These are phyloP conservation scores for Caenorhabditis imperialis DNA, from an alignment of 2,888 invertebrate species.

Conservation along the genomic window DNA sequence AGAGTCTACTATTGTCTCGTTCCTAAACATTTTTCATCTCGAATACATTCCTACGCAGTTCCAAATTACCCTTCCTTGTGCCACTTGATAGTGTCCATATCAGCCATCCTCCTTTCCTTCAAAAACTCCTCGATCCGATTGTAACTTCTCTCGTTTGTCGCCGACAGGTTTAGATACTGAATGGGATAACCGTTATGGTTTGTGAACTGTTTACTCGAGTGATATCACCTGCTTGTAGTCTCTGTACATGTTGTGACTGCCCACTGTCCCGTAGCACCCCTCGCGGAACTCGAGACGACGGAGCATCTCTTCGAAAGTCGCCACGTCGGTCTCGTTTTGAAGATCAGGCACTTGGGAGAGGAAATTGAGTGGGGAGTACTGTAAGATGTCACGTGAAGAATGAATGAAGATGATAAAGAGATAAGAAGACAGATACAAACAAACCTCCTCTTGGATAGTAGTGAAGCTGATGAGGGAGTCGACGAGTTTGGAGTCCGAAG, in stretches of 20 bases:
- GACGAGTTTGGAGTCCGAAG: constrained; percentile 69
- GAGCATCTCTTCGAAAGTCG: constrained; percentile 61
- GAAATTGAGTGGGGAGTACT: constrained; percentile 73
- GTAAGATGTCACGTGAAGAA: constrained; percentile 10
- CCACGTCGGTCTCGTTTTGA: constrained; percentile 50
- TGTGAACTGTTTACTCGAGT: neutral
- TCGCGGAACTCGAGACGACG: constrained; percentile 58
- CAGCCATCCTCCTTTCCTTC: constrained; percentile 54
- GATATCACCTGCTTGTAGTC: constrained; percentile 58
- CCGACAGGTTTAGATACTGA: constrained; percentile 30
- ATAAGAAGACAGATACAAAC: neutral
- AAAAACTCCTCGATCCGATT: constrained; percentile 57
- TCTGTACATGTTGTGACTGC: constrained; percentile 64
- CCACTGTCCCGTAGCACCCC: constrained; percentile 58
- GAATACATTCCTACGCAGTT: neutral
- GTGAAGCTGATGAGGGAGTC: constrained; percentile 63
- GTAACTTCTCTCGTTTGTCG: constrained; percentile 21
- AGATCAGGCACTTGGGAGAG: constrained; percentile 69
- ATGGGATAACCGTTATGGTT: neutral
- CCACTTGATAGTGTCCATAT: constrained; percentile 61
- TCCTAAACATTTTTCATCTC: constrained; percentile 32
- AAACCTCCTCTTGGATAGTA: constrained; percentile 62
- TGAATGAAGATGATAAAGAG: too few species aligned
- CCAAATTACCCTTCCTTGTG: constrained; percentile 44
- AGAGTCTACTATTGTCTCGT: constrained; percentile 59